Evolutionary conservation across 2,113 vertebrate species (phyloP).

Genomic region (Nibea coibor): DNA sequence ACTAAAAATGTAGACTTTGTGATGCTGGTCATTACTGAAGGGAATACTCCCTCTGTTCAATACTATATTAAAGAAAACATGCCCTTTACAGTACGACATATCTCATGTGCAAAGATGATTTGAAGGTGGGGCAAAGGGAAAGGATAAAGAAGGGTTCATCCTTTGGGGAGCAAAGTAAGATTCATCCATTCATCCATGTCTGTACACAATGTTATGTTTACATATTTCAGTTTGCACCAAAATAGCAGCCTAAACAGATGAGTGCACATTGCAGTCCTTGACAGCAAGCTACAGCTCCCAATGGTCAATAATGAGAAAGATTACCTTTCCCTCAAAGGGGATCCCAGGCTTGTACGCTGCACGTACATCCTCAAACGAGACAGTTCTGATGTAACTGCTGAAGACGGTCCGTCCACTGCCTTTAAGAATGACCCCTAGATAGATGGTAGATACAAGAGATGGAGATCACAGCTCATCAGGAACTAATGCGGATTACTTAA

Average conservation of each 20-base stretch:
- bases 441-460: not conserved
- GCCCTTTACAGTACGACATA: too few species aligned
- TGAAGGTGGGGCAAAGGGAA: too few species aligned
- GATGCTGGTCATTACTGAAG: not conserved
- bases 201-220: too few species aligned
- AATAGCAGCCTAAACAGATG: not conserved
- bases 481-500: rapidly evolving
- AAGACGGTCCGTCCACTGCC: slow-evolving; percentile 35
- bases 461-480: slow-evolving; percentile 1
- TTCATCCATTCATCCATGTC: too few species aligned
- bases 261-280: not conserved
- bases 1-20: not conserved
- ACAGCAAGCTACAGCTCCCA: not conserved
- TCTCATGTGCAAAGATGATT: too few species aligned
- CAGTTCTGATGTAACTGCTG: slow-evolving; percentile 30
- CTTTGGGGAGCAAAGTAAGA: not conserved
- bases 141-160: not conserved
- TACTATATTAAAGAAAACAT: too few species aligned
- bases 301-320: not conserved
- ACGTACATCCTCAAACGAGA: slow-evolving; percentile 68
- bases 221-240: not conserved
- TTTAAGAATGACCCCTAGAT: slow-evolving; percentile 69
- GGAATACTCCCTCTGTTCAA: too few species aligned
- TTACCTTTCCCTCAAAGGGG: slow-evolving; percentile 79
- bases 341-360: slow-evolving; percentile 72